A percentile compares a stretch with the other conserved stretches of the same genome.
These are phyloP conservation scores for Mechanitis messenoides DNA, from an alignment of 2,888 invertebrate species.

Conservation along the genomic window DNA sequence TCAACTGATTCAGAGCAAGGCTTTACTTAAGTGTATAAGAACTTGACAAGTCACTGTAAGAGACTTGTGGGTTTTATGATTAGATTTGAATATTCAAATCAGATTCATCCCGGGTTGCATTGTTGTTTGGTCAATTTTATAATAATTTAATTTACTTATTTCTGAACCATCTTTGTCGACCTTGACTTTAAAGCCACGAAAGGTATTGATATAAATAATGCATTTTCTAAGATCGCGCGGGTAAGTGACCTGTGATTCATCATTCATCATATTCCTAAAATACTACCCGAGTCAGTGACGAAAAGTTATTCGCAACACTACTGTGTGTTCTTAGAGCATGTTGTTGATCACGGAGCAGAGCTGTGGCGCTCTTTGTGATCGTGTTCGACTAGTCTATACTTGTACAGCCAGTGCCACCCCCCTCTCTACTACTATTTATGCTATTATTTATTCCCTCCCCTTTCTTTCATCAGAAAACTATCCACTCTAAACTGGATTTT, in stretches of 20 bases:
- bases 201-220: slow-evolving; percentile 32
- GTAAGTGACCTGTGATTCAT: slow-evolving; percentile 66
- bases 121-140: too few relatives aligned
- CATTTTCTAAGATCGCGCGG: slow-evolving; percentile 56
- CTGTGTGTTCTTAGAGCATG: background rate
- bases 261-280: slow-evolving; percentile 20
- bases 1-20: too few relatives aligned
- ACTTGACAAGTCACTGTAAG: too few relatives aligned
- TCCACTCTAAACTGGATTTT: too few relatives aligned
- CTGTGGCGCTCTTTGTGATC: slow-evolving; percentile 20
- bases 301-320: slow-evolving; percentile 28
- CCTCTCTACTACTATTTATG: slow-evolving; percentile 44
- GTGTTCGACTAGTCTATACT: slow-evolving; percentile 45
- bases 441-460: slow-evolving; percentile 47
- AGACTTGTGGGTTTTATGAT: too few relatives aligned
- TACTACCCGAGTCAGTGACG: slow-evolving; percentile 6
- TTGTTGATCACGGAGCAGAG: slow-evolving; percentile 6
- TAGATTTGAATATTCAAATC: too few relatives aligned
- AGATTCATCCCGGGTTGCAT: too few relatives aligned
- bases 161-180: background rate
- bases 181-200: slow-evolving; percentile 20
- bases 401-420: slow-evolving; percentile 41
- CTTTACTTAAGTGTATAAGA: too few relatives aligned
- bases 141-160: too few relatives aligned
- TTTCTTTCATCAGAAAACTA: slow-evolving; percentile 6